Evolutionary conservation across 2,888 invertebrate genomes (phyloP), one percentile per base, ranked within the genome.

Genomic region (Pyralis farinalis): DNA sequence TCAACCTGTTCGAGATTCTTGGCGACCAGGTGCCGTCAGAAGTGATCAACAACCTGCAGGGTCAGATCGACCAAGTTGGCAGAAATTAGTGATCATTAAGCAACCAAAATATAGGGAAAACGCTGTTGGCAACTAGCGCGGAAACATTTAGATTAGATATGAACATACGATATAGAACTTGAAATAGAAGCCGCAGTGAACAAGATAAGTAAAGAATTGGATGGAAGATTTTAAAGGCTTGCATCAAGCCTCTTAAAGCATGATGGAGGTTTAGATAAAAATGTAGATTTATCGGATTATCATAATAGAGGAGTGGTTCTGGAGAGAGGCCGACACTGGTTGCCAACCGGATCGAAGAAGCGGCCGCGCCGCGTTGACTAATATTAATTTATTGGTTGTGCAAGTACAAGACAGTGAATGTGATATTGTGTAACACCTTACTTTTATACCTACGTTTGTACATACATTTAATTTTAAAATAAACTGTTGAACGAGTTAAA

Each of bases 1-100:
- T 96, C 78, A 94, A 96, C 79, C 90, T 96, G n/a, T 93, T 91
- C 72, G 94, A 95, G 75, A 95, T 96, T 62, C 90, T 96, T 42
- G 96, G 96, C 6, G 95, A 95, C 71, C 95, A 95, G 75, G 94
- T 96, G 47, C 96, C 96, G 6, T 92, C 93, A 33, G 96, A 96
- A 85, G 96, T 96, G 28, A 95, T 96, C 73, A 95, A 94, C 90
- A 96, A 96, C 83, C 91, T 96, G 47, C 96, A 96, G 74, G 86
- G 92, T 40, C 96, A 96, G 83, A 94, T 96, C 61, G 96, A 96
- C 77, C 93, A 94, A 81, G 93, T 96, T 61, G 96, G 96, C 56
- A 91, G 90, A 16, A 16, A 16, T 4, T 16, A 16, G 4, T 16
- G 16, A 16, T 4, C 16, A 16, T 3, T 4, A 16, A 16, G 4